Evolutionary conservation across 2,113 vertebrate species (phyloP).

Genomic region (Leucoraja erinaceus): DNA sequence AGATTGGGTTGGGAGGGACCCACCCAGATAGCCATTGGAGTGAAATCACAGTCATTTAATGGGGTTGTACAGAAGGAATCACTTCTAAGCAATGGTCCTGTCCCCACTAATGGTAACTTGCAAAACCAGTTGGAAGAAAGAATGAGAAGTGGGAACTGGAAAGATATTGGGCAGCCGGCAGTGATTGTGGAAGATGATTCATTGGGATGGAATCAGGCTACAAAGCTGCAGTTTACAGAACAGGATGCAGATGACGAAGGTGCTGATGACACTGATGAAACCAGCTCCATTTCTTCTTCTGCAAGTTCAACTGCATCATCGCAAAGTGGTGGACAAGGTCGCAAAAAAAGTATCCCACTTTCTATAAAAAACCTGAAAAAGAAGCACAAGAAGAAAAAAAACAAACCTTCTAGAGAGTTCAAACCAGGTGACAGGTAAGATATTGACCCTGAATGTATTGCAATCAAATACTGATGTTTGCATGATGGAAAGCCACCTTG

Average conservation of each 20-base stretch:
- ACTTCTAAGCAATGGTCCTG: constrained; percentile 1
- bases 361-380: constrained; percentile 93
- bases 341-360: constrained; percentile 90
- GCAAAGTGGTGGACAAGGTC: constrained; percentile 74
- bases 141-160: constrained; percentile 12
- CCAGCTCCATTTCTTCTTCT: constrained; percentile 89
- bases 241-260: constrained; percentile 88
- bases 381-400: constrained; percentile 98
- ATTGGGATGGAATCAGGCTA: background rate
- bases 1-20: constrained; percentile 5
- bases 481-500: background rate
- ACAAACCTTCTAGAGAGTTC: constrained; percentile 85
- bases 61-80: background rate
- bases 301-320: constrained; percentile 91
- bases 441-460: background rate
- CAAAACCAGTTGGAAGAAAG: background rate
- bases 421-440: constrained; percentile 87
- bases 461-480: background rate
- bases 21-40: background rate
- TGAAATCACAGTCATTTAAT: constrained; percentile 6
- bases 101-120: background rate
- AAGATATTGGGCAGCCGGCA: background rate
- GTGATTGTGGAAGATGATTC: background rate
- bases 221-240: constrained; percentile 62
- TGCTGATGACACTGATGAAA: constrained; percentile 88